phyloP scores from a whole-genome alignment of 2,113 vertebrate species.

The Pelmatolapia mariae region DNA sequence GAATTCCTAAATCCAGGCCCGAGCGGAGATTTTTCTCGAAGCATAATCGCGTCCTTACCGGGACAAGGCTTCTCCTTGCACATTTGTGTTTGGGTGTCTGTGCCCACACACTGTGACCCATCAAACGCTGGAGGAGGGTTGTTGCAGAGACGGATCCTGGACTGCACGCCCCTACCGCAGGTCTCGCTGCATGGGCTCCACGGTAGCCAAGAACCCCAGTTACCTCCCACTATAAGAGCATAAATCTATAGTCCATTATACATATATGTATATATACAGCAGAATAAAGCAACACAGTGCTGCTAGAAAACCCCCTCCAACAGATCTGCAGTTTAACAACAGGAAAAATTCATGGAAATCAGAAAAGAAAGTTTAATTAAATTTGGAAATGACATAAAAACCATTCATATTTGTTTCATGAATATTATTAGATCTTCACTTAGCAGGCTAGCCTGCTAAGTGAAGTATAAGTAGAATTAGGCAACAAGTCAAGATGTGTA shows the following conservation, averaged over 20 bases:
- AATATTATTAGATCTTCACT: background rate
- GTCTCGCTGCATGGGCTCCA: conserved; percentile 87
- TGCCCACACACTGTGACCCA: conserved; percentile 75
- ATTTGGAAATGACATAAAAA: background rate
- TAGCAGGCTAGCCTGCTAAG: fast-evolving
- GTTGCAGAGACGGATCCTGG: conserved; percentile 80
- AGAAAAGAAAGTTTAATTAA: background rate
- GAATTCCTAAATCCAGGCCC: fast-evolving
- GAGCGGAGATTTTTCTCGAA: background rate
- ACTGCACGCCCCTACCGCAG: conserved; percentile 86
- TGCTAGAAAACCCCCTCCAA: fast-evolving
- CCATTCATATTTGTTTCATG: background rate
- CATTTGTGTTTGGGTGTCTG: conserved; percentile 83
- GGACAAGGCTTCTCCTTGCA: conserved; percentile 86
- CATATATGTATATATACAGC: fast-evolving
- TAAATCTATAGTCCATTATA: background rate
- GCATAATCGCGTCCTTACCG: conserved; percentile 60
- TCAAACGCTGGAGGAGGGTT: conserved; percentile 82
- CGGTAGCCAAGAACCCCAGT: conserved; percentile 86
- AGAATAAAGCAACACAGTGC: background rate
- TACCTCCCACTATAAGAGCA: conserved; percentile 77
- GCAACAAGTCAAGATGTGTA: fast-evolving
- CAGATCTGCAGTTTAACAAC: background rate
- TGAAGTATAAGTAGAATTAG: background rate
- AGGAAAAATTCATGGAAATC: background rate